Evolutionary conservation across 2,888 invertebrate genomes (phyloP), one percentile per base, ranked within the genome.

Genomic region (Hirtodrosophila histrioides): DNA sequence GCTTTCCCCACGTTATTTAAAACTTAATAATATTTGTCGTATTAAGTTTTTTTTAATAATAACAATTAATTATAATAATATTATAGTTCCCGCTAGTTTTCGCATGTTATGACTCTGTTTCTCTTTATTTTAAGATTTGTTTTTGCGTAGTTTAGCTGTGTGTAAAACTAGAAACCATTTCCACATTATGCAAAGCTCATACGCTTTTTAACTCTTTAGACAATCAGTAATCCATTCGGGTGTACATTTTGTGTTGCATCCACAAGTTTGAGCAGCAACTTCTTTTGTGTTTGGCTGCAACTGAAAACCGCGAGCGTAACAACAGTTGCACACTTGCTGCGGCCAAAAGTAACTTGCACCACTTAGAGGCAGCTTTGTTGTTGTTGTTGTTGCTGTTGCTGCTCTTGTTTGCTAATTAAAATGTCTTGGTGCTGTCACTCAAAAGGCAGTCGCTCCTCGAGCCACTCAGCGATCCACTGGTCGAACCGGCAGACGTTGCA

Each of bases 341-440:
- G 64, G 81, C 75, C 82, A 69, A 86, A 86, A 76, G 69, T 85
- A 75, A 78, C 81, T 67, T 71, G 77, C 70, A 46, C 66, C 57
- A 79, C 67, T 79, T 75, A 56, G 70, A 70, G 74, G 67, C 78
- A 73, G 65, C 43, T 77, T 51, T 72, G 35, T 49, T 78, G 64
- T 56, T 56, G 55, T 49, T 50, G 43, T 40, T 58, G 69, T 45
- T 45, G 56, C 17, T 31, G 58, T 45, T 48, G 63, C 17, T 37
- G 62, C 12, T 57, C 43, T 37, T 45, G 61, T 61, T 69, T 82
- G 82, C 86, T 83, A 83, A 83, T 83, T 83, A 83, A 83, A 83
- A 83, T 83, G 82, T 83, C 82, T 83, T 71, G 83, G 66, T 72
- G 79, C 82, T 85, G 82, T 75, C 86, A 82, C 83, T 85, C 86